Evolutionary conservation across 1,140 invertebrate genomes (phyloP), one percentile per base, ranked within the genome.

Genomic region (Drosophila simulans): DNA sequence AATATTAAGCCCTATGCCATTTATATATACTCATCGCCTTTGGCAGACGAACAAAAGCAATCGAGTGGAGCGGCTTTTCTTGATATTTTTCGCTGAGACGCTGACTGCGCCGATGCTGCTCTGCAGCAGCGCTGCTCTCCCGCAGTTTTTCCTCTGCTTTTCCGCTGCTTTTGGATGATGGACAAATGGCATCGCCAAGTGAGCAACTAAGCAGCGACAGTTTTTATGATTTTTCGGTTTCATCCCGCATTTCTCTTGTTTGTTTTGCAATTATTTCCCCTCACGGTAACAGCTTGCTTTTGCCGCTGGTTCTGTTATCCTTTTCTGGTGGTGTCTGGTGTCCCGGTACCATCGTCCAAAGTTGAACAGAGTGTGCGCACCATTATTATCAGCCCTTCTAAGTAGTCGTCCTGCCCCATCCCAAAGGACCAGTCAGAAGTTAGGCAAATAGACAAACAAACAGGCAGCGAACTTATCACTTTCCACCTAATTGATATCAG

Each of bases 401-500:
- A 7, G 8, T 12, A 17, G 46, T 45, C 5, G 12, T 10, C 11
- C 15, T 8, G 8, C 25, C 43, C n/a, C 40, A 31, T 27, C 11
- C 27, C 48, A 39, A 8, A 42, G 15, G 40, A 59, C 45, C 56
- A 82, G 79, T 76, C 58, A 70, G 79, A 86, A 88, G 52, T 88
- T 80, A 45, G 39, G 54, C 27, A 68, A 68, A 68, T 70, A 56
- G 68, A 59, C 60, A 63, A 80, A 73, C 70, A 86, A 82, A 71
- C 74, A 86, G 73, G 84, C 69, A 59, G 69, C 49, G 40, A 86
- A 86, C 79, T 86, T 88, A 88, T 86, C 83, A 77, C 83, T 86
- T 88, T 86, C 83, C 76, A 69, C 75, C 62, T 86, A 86, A 86
- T 86, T 86, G 83, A 86, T 86, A 86, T 83, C 83, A 88, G 83